Percentiles rank a stretch among this genome's conserved stretches.
Evolutionary conservation across 2,888 invertebrate genomes (phyloP).

Genomic region (Machimus rusticus): DNA sequence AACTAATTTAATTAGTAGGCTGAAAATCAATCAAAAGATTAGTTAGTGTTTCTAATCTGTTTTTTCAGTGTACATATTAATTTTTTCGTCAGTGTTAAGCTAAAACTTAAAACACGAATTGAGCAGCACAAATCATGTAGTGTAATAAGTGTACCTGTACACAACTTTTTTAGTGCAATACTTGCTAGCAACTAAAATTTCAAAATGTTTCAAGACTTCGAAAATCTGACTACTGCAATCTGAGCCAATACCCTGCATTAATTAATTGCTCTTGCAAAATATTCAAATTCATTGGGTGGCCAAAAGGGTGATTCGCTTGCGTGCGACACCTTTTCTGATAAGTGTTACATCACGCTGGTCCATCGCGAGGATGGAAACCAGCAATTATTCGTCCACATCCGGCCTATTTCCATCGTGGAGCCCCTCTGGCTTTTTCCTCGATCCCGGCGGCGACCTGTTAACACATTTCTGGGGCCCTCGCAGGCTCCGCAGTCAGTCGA

Average conservation of each 20-base stretch:
- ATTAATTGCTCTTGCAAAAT: neutral
- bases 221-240: too few relatives aligned
- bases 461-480: neutral
- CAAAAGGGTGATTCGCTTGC: neutral
- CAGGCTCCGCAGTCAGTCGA: neutral
- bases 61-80: too few relatives aligned
- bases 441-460: slow-evolving; percentile 6
- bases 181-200: neutral
- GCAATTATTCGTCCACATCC: neutral
- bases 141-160: too few relatives aligned
- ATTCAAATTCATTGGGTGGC: neutral
- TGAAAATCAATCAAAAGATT: too few relatives aligned
- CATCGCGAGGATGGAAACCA: neutral
- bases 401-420: neutral
- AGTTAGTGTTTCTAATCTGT: too few relatives aligned
- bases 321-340: neutral
- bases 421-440: neutral
- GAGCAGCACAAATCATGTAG: too few relatives aligned
- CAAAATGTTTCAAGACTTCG: neutral
- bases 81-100: too few relatives aligned
- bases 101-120: too few relatives aligned
- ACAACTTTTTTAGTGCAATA: too few relatives aligned
- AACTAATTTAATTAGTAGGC: too few relatives aligned
- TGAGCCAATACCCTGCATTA: neutral
- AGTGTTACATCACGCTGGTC: neutral